Conservation (phyloP, 2,113 vertebrate species). For the Oceanodroma tethys region DNA sequence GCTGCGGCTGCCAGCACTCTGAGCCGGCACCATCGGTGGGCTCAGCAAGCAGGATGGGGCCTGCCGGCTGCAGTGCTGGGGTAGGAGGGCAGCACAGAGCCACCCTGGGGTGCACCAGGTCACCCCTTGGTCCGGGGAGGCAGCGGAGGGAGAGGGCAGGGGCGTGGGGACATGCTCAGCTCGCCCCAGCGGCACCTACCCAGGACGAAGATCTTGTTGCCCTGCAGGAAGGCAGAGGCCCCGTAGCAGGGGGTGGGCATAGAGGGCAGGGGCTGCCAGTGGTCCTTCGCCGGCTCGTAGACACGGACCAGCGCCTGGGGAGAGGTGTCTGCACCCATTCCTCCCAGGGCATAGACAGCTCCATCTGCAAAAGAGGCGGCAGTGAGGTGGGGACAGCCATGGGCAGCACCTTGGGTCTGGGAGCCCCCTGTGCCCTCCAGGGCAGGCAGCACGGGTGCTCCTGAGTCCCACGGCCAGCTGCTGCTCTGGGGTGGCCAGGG, state of each 20-base stretch:
- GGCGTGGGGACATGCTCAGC: accelerated
- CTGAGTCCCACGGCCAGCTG: accelerated
- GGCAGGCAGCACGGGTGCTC: neutral
- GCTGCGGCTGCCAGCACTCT: neutral
- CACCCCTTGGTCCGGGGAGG: neutral
- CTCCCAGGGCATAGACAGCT: conserved; percentile 87
- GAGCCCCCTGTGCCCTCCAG: neutral
- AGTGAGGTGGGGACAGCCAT: neutral
- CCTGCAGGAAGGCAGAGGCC: conserved; percentile 85
- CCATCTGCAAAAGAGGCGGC: conserved; percentile 79
- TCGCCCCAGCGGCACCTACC: conserved; percentile 66
- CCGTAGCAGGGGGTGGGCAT: conserved; percentile 97
- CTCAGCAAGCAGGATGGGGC: neutral
- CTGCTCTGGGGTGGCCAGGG: accelerated
- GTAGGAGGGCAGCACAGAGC: neutral
- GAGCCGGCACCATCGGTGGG: neutral
- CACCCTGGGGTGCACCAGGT: neutral
- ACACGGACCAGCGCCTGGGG: conserved; percentile 90
- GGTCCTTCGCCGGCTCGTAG: conserved; percentile 87
- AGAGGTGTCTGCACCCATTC: conserved; percentile 91
- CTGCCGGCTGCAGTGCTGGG: accelerated
- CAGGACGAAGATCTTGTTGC: conserved; percentile 90
- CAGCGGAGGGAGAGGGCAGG: neutral
- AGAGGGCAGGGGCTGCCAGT: conserved; percentile 86
- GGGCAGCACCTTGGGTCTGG: accelerated